A percentile compares a stretch with the other conserved stretches of the same genome.
phyloP scores from a whole-genome alignment of 2,888 invertebrate genomes.

The Schizotus pectinicornis region DNA sequence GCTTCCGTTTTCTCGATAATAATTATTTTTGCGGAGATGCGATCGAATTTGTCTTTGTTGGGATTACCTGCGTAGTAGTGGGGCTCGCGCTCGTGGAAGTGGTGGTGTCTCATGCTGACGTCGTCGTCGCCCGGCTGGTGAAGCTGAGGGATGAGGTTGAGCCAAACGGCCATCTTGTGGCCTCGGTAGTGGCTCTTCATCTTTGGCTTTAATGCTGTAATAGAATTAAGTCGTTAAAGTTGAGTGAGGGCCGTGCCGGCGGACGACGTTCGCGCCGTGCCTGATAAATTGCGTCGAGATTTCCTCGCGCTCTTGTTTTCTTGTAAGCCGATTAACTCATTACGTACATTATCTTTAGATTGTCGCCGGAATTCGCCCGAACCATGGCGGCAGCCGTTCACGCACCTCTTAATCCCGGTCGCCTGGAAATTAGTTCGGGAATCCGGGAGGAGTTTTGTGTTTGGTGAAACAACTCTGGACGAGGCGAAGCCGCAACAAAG shows the following conservation, averaged over 20 bases:
- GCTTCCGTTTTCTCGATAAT: neutral
- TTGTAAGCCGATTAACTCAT: constrained; percentile 43
- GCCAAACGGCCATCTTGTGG: constrained; percentile 91
- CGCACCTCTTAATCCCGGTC: too few relatives aligned
- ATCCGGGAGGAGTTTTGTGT: too few relatives aligned
- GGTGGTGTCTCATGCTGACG: constrained; percentile 75
- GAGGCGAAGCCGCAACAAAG: too few relatives aligned
- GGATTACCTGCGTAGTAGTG: constrained; percentile 81
- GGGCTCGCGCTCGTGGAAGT: constrained; percentile 75
- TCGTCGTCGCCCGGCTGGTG: constrained; percentile 79
- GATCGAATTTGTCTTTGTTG: too few relatives aligned
- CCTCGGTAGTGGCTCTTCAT: constrained; percentile 88
- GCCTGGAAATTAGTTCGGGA: too few relatives aligned
- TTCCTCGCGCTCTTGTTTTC: constrained; percentile 40
- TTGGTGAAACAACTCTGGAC: too few relatives aligned
- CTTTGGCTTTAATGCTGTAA: constrained; percentile 71
- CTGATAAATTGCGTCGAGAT: constrained; percentile 40
- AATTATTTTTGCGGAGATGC: neutral
- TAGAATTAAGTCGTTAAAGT: constrained; percentile 40
- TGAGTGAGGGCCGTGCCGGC: constrained; percentile 28
- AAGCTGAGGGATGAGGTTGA: constrained; percentile 83
- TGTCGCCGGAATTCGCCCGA: too few relatives aligned
- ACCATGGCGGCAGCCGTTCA: too few relatives aligned
- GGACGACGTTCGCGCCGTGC: constrained; percentile 28
- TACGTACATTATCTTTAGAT: constrained; percentile 32